Evolutionary conservation across 1,140 invertebrate genomes (phyloP).

Genomic region (Lerema accius): DNA sequence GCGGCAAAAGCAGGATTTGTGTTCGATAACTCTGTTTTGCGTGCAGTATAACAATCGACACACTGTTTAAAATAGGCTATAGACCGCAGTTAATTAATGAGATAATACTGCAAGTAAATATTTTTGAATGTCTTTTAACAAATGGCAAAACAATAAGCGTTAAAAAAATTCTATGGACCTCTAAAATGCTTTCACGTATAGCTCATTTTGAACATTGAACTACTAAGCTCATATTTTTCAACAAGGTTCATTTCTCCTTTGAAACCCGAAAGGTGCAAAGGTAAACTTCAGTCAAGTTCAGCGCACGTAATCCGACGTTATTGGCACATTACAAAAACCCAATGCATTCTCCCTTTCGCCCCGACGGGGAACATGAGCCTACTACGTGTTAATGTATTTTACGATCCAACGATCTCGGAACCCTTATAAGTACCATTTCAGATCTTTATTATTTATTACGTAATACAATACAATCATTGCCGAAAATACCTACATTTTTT

Average conservation of each 20-base stretch:
- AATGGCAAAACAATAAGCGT: too few relatives aligned
- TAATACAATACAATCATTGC: neutral
- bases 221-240: too few relatives aligned
- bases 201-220: too few relatives aligned
- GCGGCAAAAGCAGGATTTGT: neutral
- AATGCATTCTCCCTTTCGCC: slow-evolving; percentile 75
- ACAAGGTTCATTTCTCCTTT: neutral
- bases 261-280: neutral
- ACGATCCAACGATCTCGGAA: slow-evolving; percentile 52
- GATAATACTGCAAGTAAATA: too few relatives aligned
- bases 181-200: too few relatives aligned
- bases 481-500: neutral
- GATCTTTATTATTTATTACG: slow-evolving; percentile 17
- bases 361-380: slow-evolving; percentile 56
- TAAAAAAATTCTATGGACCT: too few relatives aligned
- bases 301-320: slow-evolving; percentile 64
- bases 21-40: too few relatives aligned
- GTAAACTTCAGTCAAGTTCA: slow-evolving; percentile 39
- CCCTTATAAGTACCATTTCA: slow-evolving; percentile 18
- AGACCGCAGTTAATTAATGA: too few relatives aligned
- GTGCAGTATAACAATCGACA: too few relatives aligned
- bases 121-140: too few relatives aligned
- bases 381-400: slow-evolving; percentile 79
- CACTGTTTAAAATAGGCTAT: too few relatives aligned
- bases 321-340: slow-evolving; percentile 76